phyloP scores from a whole-genome alignment of 2,888 invertebrate species.

The Heliothis peltigera region DNA sequence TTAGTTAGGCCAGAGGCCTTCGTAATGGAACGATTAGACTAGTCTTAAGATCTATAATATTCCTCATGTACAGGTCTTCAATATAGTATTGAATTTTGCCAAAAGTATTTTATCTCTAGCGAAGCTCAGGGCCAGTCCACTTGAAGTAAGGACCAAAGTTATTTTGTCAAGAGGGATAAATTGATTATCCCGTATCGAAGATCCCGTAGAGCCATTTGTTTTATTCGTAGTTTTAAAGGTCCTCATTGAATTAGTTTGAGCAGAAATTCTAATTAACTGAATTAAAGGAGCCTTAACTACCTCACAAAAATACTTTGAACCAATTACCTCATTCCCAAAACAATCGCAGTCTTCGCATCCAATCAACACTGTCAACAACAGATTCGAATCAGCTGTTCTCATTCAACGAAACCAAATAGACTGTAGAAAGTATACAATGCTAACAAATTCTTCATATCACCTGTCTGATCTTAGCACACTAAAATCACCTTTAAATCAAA shows the following conservation, averaged over 20 bases:
- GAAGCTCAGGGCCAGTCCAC: background rate
- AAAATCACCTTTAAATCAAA: conserved; percentile 12
- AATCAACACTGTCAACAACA: conserved; percentile 41
- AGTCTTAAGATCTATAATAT: background rate
- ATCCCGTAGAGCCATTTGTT: background rate
- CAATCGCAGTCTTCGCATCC: conserved; percentile 10
- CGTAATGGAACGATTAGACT: background rate
- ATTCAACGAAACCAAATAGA: conserved; percentile 65
- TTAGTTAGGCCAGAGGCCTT: conserved; percentile 5
- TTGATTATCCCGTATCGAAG: background rate
- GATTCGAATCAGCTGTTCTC: conserved; percentile 62
- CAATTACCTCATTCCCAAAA: background rate
- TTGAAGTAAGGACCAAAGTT: no score
- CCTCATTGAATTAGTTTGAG: no score
- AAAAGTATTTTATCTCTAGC: background rate
- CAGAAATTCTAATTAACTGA: no score
- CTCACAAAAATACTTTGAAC: background rate
- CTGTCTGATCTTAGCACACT: conserved; percentile 11
- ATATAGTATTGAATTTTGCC: background rate
- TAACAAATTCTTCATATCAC: conserved; percentile 51
- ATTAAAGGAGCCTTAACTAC: no score
- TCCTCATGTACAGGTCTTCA: background rate
- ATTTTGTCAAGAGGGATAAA: no score
- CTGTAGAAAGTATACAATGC: conserved; percentile 64
- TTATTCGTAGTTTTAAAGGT: background rate